Evolutionary conservation across 2,113 vertebrate genomes (phyloP).

Genomic region (Hylia prasina): DNA sequence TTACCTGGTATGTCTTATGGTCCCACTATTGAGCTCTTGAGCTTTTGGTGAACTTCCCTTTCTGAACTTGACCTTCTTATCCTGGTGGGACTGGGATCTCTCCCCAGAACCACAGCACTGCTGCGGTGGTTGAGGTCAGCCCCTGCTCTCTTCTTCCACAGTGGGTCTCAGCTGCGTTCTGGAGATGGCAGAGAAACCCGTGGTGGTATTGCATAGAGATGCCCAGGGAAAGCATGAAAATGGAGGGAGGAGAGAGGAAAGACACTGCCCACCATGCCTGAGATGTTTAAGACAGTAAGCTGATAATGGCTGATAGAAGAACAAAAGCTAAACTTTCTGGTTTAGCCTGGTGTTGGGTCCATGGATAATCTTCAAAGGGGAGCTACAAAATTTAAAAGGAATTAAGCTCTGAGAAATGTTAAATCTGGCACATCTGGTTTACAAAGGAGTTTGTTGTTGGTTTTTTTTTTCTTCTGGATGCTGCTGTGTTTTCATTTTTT

Average conservation of each 20-base stretch:
- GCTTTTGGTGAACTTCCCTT: not conserved
- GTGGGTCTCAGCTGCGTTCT: not conserved
- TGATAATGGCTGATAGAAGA: not conserved
- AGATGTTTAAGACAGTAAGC: not conserved
- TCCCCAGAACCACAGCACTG: not conserved
- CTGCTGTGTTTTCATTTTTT: not conserved
- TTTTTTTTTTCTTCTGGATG: not conserved
- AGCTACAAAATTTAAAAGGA: not conserved
- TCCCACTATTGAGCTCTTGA: not conserved
- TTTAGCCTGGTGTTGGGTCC: not conserved
- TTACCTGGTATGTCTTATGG: not conserved
- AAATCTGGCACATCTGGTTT: slow-evolving; percentile 25
- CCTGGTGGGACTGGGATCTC: not conserved
- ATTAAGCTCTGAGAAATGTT: slow-evolving; percentile 5
- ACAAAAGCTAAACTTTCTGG: slow-evolving; percentile 15
- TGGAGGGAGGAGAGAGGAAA: not conserved
- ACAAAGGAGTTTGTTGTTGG: not conserved
- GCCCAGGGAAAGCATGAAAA: not conserved
- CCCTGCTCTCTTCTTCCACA: not conserved
- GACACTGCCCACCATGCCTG: not conserved
- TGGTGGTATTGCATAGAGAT: not conserved
- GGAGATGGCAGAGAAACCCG: accelerated
- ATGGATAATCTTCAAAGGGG: slow-evolving; percentile 38
- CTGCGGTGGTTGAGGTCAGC: accelerated
- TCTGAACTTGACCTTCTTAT: not conserved